Base-by-base conservation (phyloP, 2,113 vertebrate genomes). In the Strigops habroptila region DNA sequence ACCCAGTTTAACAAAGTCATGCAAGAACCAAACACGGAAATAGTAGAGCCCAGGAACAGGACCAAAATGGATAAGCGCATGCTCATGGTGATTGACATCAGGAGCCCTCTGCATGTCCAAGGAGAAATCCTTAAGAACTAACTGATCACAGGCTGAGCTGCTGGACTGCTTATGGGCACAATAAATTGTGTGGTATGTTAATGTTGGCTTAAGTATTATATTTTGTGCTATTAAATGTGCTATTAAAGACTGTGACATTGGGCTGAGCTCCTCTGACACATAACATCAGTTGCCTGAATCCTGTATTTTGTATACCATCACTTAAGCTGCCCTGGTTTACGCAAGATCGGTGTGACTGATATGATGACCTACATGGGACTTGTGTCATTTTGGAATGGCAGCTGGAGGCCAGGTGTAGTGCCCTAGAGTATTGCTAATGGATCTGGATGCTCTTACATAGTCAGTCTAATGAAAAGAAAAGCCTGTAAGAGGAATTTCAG, bases 161-260 rank as follows among this genome's bases (percentile, higher is more conserved):
- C 18, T 60, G 41, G 19, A 19, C 37, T 41, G 19, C 12, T 81
- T 82, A 49, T 0, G 1, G 88, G 18, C 18, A 39, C 33, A 69
- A 18, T 16, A 62, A 51, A 37, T 30, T 44, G 27, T 46, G 22
- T 51, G 23, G 14, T 35, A 23, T 18, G 13, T 51, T 55, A 57
- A 14, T 24, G 17, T 22, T 88, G 35, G 7, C 14, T 73, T 22
- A 76, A 70, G 14, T 14, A 21, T 71, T 63, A 8, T 7, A 30
- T 5, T 1, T 1, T 31, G 7, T 14, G 39, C 39, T 39, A 39
- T 39, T 39, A 49, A 78, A 84, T 35, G 7, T 51, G 17, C 8
- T 53, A 7, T 30, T 75, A 30, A 63, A 67, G n/a, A 53, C 1
- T 0, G 0, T n/a, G 31, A 8, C 41, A 62, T 0, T 19, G 25